A percentile compares a stretch with the other conserved stretches of the same genome.
These are phyloP conservation scores for Zele albiditarsus DNA, from an alignment of 2,888 invertebrate species.

Conservation along the genomic window DNA sequence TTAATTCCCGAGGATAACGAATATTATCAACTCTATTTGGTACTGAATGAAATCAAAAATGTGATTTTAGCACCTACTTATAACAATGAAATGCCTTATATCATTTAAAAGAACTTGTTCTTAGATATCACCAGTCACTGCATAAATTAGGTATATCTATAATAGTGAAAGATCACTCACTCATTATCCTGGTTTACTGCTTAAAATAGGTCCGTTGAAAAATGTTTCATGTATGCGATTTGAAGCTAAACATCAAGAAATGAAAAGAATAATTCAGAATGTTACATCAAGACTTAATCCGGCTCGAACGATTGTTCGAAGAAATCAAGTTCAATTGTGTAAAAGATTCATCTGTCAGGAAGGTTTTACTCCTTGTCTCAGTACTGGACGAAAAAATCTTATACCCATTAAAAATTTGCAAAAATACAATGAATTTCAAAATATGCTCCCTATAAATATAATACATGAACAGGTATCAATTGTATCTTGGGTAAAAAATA, in stretches of 20 bases:
- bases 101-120: neutral
- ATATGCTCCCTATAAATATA: neutral
- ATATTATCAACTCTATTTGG: conserved; percentile 45
- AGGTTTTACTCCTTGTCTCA: neutral
- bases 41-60: conserved; percentile 1
- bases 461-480: neutral
- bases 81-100: neutral
- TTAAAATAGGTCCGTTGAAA: conserved; percentile 3
- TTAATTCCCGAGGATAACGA: conserved; percentile 42
- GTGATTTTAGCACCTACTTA: neutral
- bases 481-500: neutral
- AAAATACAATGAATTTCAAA: no score
- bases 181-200: conserved; percentile 7
- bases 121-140: neutral
- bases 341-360: conserved; percentile 1
- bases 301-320: neutral
- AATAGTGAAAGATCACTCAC: neutral
- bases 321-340: conserved; percentile 3
- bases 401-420: neutral
- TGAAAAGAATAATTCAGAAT: conserved; percentile 16
- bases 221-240: conserved; percentile 18
- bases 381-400: neutral
- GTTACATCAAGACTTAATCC: conserved; percentile 8
- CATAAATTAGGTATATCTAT: neutral
- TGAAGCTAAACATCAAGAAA: conserved; percentile 8